Evolutionary conservation across 2,888 invertebrate genomes (phyloP), one percentile per base, ranked within the genome.

Genomic region (Odontomyia ornata): DNA sequence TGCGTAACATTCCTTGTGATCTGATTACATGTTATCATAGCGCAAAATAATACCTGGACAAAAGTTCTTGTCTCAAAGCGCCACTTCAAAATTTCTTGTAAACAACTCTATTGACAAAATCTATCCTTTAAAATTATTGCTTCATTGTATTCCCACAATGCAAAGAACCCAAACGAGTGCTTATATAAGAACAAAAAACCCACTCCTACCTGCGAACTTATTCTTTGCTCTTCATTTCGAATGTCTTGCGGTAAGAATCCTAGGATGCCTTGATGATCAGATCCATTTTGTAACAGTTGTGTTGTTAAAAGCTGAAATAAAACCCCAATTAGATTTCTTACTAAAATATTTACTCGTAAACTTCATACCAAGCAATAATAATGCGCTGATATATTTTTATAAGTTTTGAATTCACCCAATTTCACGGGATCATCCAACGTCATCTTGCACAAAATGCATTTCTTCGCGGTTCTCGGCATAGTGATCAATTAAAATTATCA

Each of bases 211-310:
- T 93, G 87, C 82, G 88, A 88, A 67, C 88, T 88, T 60, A 91
- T 91, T 79, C 95, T 88, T 18, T 86, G 86, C 0, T 91, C 82
- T 85, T 95, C 95, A 36, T 87, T 88, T 13, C 87, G 80, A 23
- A 96, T 94, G 83, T 96, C 95, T 0, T 84, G 82, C 0, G 89
- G 86, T 46, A 93, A 83, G 83, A 96, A 96, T 0, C 95, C 94
- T 79, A 92, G 87, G 36, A 95, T 90, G 0, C 94, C 94, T 76
- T 93, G 89, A 1, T 89, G 85, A 78, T 93, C 93, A 7, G 84
- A 83, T 0, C 93, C 93, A 80, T 89, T 90, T 82, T 95, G 94
- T 62, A 89, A 84, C 81, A 94, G 86, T 77, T 91, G 91, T 4
- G 92, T 91, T 0, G 94, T 92, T 60, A 94, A 85, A 11, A 95